A percentile compares a stretch with the other conserved stretches of the same genome.
Conservation (phyloP, 2,113 vertebrate genomes). For the Poecilia latipinna region DNA sequence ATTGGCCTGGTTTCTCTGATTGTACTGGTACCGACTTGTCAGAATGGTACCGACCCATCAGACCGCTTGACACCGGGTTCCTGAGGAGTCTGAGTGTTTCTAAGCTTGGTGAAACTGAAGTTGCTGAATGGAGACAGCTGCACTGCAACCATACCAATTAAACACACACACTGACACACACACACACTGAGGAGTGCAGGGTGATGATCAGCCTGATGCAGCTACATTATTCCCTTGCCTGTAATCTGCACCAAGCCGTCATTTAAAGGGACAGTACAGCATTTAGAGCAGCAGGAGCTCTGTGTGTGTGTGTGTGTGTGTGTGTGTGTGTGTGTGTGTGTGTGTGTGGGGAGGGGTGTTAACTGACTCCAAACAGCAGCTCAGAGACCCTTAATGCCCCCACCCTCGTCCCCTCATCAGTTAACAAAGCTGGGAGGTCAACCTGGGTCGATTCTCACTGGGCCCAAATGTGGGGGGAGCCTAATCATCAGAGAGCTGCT, state of each 20-base stretch:
- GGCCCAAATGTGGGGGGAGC: background rate
- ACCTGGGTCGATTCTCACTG: background rate
- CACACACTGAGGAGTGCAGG: too few species aligned
- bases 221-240: conserved; percentile 41
- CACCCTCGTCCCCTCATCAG: background rate
- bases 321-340: too few species aligned
- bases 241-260: conserved; percentile 29
- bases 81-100: conserved; percentile 3
- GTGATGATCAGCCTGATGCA: background rate
- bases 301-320: too few species aligned
- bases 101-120: conserved; percentile 51
- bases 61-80: too few species aligned
- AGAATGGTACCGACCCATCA: too few species aligned
- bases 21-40: too few species aligned
- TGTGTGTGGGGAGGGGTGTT: background rate
- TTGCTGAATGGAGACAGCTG: conserved; percentile 53
- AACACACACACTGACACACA: conserved; percentile 11
- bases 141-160: conserved; percentile 31
- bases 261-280: conserved; percentile 16
- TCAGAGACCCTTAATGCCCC: background rate
- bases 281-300: conserved; percentile 1
- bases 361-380: background rate
- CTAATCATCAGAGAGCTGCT: background rate
- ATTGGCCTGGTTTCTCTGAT: too few species aligned
- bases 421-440: background rate